Evolutionary conservation across 2,113 vertebrate species (phyloP).

Genomic region (Macquaria australasica): DNA sequence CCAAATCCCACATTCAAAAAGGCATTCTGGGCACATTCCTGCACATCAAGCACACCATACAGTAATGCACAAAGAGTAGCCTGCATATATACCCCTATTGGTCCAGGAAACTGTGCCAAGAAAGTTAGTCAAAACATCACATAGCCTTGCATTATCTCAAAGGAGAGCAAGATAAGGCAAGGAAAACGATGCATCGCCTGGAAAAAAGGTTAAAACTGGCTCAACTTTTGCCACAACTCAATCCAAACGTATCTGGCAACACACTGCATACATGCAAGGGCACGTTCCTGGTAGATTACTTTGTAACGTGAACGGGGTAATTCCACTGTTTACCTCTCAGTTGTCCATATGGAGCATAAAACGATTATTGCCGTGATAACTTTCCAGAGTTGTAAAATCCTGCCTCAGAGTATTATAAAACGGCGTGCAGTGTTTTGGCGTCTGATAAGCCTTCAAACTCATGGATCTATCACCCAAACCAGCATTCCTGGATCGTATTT

Average conservation of each 20-base stretch:
- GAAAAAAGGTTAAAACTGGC: background rate
- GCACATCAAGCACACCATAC: slow-evolving; percentile 60
- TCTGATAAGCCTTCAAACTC: background rate
- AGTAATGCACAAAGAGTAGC: slow-evolving; percentile 44
- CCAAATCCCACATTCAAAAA: slow-evolving; percentile 77
- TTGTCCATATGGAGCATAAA: background rate
- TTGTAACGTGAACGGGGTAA: background rate
- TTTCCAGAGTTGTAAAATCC: background rate
- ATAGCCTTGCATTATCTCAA: slow-evolving; percentile 33
- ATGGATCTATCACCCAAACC: background rate
- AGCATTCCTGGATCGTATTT: background rate
- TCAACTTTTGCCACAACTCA: background rate
- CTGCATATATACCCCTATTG: background rate
- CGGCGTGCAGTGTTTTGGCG: background rate
- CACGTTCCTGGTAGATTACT: slow-evolving; percentile 6
- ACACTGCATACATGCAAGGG: background rate
- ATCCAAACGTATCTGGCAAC: background rate
- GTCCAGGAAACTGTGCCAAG: slow-evolving; percentile 19
- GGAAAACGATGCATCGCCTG: background rate
- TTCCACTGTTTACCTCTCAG: background rate
- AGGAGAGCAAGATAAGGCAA: background rate
- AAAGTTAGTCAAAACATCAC: slow-evolving; percentile 49
- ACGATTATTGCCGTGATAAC: background rate
- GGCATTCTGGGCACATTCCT: slow-evolving; percentile 78
- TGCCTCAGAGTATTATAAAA: background rate